Evolutionary conservation across 1,140 invertebrate species (phyloP).

Genomic region (Drosophila lowei): DNA sequence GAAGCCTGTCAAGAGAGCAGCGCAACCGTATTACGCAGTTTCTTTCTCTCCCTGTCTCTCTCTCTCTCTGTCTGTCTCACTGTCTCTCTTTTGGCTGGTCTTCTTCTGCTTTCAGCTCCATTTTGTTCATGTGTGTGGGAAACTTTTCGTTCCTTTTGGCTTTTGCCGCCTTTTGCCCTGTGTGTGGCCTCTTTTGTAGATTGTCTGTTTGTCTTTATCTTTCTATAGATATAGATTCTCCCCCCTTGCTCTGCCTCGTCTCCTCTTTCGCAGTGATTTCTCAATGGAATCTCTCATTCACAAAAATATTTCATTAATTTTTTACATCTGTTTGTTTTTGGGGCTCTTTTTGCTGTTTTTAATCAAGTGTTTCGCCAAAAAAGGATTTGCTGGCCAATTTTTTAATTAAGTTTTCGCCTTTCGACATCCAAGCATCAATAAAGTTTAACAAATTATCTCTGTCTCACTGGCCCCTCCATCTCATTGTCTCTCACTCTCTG

Average conservation of each 20-base stretch:
- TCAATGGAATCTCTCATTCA: conserved; percentile 78
- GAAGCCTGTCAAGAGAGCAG: conserved; percentile 52
- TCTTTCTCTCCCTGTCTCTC: conserved; percentile 9
- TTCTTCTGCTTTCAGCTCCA: conserved; percentile 36
- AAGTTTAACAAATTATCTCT: conserved; percentile 66
- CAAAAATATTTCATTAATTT: conserved; percentile 66
- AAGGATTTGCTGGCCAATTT: conserved; percentile 53
- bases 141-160: conserved; percentile 43
- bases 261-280: conserved; percentile 37
- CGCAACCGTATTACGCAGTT: conserved; percentile 63
- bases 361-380: conserved; percentile 65
- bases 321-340: conserved; percentile 36
- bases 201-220: conserved; percentile 75
- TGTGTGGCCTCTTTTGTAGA: conserved; percentile 77
- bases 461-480: conserved; percentile 12
- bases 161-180: conserved; percentile 43
- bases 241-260: not conserved
- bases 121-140: conserved; percentile 49
- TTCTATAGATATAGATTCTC: conserved; percentile 13
- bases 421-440: conserved; percentile 71
- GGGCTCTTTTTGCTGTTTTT: conserved; percentile 39
- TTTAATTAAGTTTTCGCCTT: conserved; percentile 79
- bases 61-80: conserved; percentile 3
- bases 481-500: not conserved
- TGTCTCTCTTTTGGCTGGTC: not conserved